Percentiles rank a stretch among this genome's conserved stretches.
These are phyloP conservation scores for Allygus modestus DNA, from an alignment of 2,888 invertebrate species.

Conservation along the genomic window DNA sequence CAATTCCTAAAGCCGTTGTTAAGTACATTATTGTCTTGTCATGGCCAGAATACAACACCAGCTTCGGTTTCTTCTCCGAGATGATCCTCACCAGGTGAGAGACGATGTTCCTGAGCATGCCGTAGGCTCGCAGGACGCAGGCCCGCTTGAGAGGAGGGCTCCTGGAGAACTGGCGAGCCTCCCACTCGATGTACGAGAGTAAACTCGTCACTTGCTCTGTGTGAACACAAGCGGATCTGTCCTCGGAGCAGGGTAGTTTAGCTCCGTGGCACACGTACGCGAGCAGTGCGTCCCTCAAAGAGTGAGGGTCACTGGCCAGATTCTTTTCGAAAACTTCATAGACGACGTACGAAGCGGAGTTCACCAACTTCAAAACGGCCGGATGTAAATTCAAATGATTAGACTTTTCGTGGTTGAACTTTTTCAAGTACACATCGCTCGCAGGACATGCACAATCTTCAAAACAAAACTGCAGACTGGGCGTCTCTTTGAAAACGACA, in stretches of 20 bases:
- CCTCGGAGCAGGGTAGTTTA: conserved; percentile 82
- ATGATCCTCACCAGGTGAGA: conserved; percentile 90
- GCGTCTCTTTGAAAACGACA: conserved; percentile 84
- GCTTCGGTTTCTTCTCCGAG: conserved; percentile 84
- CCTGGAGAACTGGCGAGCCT: conserved; percentile 81
- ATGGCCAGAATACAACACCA: conserved; percentile 93
- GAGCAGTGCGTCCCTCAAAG: conserved; percentile 88
- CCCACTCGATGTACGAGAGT: conserved; percentile 91
- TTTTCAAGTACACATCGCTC: conserved; percentile 79
- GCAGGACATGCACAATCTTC: conserved; percentile 89
- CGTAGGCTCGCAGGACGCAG: conserved; percentile 88
- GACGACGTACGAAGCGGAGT: conserved; percentile 80
- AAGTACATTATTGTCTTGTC: conserved; percentile 94
- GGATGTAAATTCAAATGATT: conserved; percentile 85
- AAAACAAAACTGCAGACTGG: conserved; percentile 91
- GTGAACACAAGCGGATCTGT: conserved; percentile 77
- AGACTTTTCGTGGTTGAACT: conserved; percentile 77
- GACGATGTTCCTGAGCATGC: conserved; percentile 88
- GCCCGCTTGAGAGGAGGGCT: conserved; percentile 80
- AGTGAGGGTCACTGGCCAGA: conserved; percentile 81
- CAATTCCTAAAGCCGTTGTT: conserved; percentile 87
- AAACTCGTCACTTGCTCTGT: conserved; percentile 86
- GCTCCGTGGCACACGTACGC: conserved; percentile 92
- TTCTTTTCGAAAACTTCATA: conserved; percentile 82
- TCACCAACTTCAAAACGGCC: conserved; percentile 84